Base-by-base conservation (phyloP, 2,797 vertebrate species). In the Psittacula derbiana region DNA sequence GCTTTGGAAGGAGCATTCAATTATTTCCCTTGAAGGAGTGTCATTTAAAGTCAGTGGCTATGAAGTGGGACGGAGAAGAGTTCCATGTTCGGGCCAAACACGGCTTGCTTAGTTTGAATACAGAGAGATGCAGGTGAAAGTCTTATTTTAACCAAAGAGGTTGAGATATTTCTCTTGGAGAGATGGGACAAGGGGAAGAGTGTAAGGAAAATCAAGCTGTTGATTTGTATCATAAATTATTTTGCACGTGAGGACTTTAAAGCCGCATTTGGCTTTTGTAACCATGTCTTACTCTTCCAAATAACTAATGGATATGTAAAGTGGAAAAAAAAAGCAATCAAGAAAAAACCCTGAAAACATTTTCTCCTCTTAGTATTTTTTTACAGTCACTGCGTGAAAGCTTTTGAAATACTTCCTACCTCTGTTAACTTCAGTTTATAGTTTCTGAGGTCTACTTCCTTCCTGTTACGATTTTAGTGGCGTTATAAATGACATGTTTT, bases 371-470 rank as follows among this genome's bases (percentile, higher is more conserved):
- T 72, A 83, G 78, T 92, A 71, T 80, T 89, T 79, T 91, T 95
- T 84, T 74, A 62, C 62, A 85, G 86, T 88, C 84, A 50, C 93
- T 61, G 70, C 0, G 7, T 83, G 60, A 87, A 69, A 85, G 88
- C 89, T 57, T 83, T 92, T 92, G 72, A 96, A 94, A 76, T 93
- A 94, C 96, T 98, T 97, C 96, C 97, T 98, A 96, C 92, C 97
- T 95, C 92, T 95, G 86, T 74, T 87, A 81, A 75, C 53, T 86
- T 93, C 87, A 95, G 94, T 94, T 90, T 91, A 96, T 90, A 92
- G 86, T 90, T 94, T 92, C 73, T 91, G 94, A 94, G 92, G 95
- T 92, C 92, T 93, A 43, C 90, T 98, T 98, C 97, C 96, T 98
- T 98, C 96, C 97, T 97, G 96, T 94, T 92, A 93, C 88, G 91